Base-by-base conservation (phyloP, 2,113 vertebrate species). In the Gadus macrocephalus region DNA sequence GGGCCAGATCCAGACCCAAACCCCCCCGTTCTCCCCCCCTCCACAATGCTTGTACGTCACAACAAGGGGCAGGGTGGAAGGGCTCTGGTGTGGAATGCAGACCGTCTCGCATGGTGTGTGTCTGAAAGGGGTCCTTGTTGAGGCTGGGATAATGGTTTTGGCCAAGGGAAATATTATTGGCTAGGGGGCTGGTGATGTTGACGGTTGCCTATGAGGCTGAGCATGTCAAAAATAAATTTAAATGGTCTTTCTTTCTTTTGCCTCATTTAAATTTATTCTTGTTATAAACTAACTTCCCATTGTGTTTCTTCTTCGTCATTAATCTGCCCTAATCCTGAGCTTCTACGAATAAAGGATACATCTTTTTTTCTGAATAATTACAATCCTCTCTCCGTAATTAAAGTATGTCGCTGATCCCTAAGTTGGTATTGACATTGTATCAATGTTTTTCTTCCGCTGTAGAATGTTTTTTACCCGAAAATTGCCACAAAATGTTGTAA, bases 401-500 rank as follows among this genome's bases (percentile, higher is more conserved):
- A 35, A 69, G n/a, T 63, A 58, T 58, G 15, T 58, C 55, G 9
- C 15, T 17, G 70, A 68, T 61, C 64, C 73, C 78, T 70, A 76
- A 49, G 76, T 77, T 56, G 71, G 61, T 20, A 62, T 20, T 25
- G 22, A 62, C 11, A 19, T 19, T 3, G 3, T 62, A 20, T 25
- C 3, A 19, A 62, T 49, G 42, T 15, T 77, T 78, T 83, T 83
- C 80, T 83, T 81, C 70, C 58, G 56, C 65, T 64, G 25, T 4
- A 22, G 80, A 83, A 81, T 81, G 62, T 83, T 80, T 64, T 56
- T n/a, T 17, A 16, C 42, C 11, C 5, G 62, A 70, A 78, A 85
- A 83, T 83, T 81, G 78, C 76, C 66, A 75, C 73, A 72, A 83
- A 75, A 80, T 20, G 20, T 84, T 83, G 77, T 56, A 75, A 68